These are phyloP conservation scores for Crotalus tigris DNA, from an alignment of 2,113 vertebrate species.

Conservation along the genomic window DNA sequence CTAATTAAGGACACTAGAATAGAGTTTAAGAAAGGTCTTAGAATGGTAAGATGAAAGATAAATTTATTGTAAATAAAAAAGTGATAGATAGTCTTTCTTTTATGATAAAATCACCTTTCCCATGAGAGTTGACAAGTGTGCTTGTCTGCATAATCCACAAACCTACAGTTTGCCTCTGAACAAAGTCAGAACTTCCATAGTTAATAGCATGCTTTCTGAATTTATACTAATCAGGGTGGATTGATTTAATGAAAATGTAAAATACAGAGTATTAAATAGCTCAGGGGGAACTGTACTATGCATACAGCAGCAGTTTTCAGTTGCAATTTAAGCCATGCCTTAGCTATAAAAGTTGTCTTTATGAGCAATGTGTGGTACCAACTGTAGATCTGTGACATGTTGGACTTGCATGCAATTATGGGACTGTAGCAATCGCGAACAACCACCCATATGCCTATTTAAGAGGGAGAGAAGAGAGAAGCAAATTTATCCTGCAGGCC, in stretches of 20 bases:
- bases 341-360: constrained; percentile 42
- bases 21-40: background rate
- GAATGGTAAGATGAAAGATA: background rate
- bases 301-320: constrained; percentile 28
- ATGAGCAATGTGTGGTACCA: constrained; percentile 35
- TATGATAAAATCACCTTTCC: background rate
- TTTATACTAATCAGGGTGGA: background rate
- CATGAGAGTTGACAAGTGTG: background rate
- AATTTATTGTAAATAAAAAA: background rate
- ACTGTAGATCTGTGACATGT: constrained; percentile 53
- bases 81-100: background rate
- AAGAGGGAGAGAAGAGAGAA: constrained; percentile 41
- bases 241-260: background rate
- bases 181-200: background rate
- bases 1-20: background rate
- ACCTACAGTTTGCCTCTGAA: background rate
- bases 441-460: constrained; percentile 33
- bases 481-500: background rate
- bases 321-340: constrained; percentile 35
- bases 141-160: background rate
- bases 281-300: constrained; percentile 12
- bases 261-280: constrained; percentile 32
- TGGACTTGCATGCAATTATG: constrained; percentile 29
- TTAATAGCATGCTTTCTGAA: background rate
- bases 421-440: constrained; percentile 12